Evolutionary conservation across 1,140 invertebrate species (phyloP), one percentile per base, ranked within the genome.

Genomic region (Tenebrio molitor): DNA sequence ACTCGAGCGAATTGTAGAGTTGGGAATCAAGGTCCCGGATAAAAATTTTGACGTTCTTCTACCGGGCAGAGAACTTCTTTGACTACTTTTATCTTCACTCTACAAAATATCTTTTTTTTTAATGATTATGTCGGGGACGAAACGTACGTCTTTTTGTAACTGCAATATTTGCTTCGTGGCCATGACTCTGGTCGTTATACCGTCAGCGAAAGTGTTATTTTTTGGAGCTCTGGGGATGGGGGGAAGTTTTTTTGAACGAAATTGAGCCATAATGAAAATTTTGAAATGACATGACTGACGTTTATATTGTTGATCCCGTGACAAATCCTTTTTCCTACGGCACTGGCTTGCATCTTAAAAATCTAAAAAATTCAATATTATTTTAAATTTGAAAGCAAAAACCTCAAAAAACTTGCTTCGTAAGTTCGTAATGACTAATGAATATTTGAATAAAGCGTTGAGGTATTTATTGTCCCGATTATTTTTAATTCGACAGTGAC

Each of bases 21-120:
- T 74, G 8, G 72, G 72, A 53, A 74, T 42, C 12, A 33, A 66
- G 6, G 68, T 71, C 6, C 72, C 72, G 1, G 72, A 74, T n/a
- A 71, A 62, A 7, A 67, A 46, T 12, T 17, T 2, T n/a, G 50
- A 58, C 8, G 25, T 4, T 29, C 25, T n/a, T 1, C 23, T 17
- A n/a, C 44, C 8, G 44, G 16, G 15, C 1, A 29, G 2, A 29
- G 42, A 33, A 29, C 25, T 68, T 53, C 50, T 58, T n/a, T 58
- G 12, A 58, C 10, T 1, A 0, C 53, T 15, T 15, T 71, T 42
- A 36, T 15, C 42, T n/a, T n/a, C n/a, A n/a, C n/a, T n/a, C n/a
- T n/a, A n/a, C n/a, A n/a, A n/a, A n/a, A n/a, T n/a, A n/a, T n/a
- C n/a, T n/a, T n/a, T n/a, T n/a, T n/a, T n/a, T n/a, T n/a, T n/a